Percentiles rank a stretch among this genome's conserved stretches.
Evolutionary conservation across 2,888 invertebrate species (phyloP).

Genomic region (Tribolium freemani): DNA sequence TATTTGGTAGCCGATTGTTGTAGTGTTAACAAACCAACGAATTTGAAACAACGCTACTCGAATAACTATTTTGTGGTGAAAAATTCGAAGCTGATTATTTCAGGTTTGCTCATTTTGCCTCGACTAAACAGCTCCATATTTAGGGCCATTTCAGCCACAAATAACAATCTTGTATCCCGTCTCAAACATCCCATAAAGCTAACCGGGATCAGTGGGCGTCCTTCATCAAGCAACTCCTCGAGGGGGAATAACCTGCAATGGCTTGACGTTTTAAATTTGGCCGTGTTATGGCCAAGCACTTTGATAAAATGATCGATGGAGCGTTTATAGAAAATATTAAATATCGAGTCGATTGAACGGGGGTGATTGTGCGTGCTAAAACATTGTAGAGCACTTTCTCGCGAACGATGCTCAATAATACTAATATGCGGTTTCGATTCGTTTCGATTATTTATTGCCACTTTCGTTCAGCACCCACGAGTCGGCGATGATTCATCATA

Average conservation of each 20-base stretch:
- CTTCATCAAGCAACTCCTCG: background rate
- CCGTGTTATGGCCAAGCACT: constrained; percentile 8
- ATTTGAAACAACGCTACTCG: too few relatives aligned
- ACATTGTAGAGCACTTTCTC: constrained; percentile 50
- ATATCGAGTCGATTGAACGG: constrained; percentile 54
- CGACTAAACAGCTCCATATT: background rate
- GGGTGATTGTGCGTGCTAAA: constrained; percentile 53
- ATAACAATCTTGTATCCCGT: background rate
- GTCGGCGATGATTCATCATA: constrained; percentile 5
- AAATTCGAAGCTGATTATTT: too few relatives aligned
- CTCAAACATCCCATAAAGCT: background rate
- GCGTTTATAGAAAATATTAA: constrained; percentile 59
- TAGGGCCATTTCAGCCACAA: background rate
- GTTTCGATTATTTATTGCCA: constrained; percentile 17
- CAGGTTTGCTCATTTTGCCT: too few relatives aligned
- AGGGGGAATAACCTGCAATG: background rate
- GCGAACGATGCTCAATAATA: constrained; percentile 14
- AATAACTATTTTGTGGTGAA: too few relatives aligned
- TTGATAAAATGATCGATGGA: constrained; percentile 55
- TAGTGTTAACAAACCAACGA: too few relatives aligned
- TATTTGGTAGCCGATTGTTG: too few relatives aligned
- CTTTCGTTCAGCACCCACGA: constrained; percentile 1
- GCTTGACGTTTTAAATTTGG: constrained; percentile 29
- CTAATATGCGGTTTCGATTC: background rate
- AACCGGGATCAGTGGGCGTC: background rate